phyloP scores from a whole-genome alignment of 2,888 invertebrate species.

The Xanthorhoe spadicearia region DNA sequence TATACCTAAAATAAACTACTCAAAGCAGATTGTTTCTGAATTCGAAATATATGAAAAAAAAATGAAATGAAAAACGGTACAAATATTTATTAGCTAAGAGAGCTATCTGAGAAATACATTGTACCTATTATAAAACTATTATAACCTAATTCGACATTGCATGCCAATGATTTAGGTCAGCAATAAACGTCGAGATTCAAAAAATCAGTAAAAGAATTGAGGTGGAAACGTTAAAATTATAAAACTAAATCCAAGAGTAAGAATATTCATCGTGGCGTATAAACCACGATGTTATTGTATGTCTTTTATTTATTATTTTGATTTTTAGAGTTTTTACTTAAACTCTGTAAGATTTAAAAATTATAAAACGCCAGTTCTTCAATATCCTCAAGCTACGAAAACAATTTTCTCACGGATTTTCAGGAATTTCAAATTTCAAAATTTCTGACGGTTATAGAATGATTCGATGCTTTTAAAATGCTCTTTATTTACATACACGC shows the following conservation, averaged over 20 bases:
- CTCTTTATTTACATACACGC: too few relatives aligned
- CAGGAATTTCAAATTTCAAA: too few relatives aligned
- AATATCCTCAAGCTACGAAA: too few relatives aligned
- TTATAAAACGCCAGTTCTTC: too few relatives aligned
- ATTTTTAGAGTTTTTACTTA: too few relatives aligned
- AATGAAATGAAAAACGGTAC: neutral
- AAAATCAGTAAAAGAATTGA: slow-evolving; percentile 54
- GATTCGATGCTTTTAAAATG: too few relatives aligned
- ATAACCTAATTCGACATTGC: slow-evolving; percentile 7
- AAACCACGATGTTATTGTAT: neutral
- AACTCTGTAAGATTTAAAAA: too few relatives aligned
- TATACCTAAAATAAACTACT: too few relatives aligned
- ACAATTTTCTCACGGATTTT: too few relatives aligned
- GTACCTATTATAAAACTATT: neutral
- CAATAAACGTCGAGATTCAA: slow-evolving; percentile 37
- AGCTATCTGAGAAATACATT: neutral
- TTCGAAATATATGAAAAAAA: too few relatives aligned
- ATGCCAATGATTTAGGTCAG: slow-evolving; percentile 22
- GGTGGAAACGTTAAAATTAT: slow-evolving; percentile 50
- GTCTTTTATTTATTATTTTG: neutral
- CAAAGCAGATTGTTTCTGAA: too few relatives aligned
- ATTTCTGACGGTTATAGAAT: too few relatives aligned
- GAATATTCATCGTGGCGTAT: neutral
- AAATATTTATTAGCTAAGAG: neutral
- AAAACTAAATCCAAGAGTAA: slow-evolving; percentile 17